Evolutionary conservation across 1,140 invertebrate species (phyloP).

Genomic region (Pachyrhynchus sulphureomaculatus): DNA sequence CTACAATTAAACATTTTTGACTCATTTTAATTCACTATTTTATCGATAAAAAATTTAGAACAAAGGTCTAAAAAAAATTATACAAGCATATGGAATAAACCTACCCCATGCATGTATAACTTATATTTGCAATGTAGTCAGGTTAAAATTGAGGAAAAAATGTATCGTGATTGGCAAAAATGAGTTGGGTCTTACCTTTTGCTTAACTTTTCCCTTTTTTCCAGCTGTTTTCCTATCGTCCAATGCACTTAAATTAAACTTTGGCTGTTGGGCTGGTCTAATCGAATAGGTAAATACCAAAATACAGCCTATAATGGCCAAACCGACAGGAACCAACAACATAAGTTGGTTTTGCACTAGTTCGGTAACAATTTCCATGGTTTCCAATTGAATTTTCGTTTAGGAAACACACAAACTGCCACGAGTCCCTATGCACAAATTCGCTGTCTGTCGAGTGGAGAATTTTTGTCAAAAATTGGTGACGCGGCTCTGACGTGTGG

Average conservation of each 20-base stretch:
- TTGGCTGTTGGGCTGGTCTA: slow-evolving; percentile 69
- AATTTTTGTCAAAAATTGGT: slow-evolving; percentile 5
- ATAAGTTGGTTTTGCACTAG: slow-evolving; percentile 56
- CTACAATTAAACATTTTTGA: too few relatives aligned
- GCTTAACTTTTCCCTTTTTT: slow-evolving; percentile 69
- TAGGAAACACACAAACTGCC: slow-evolving; percentile 16
- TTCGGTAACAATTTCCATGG: slow-evolving; percentile 59
- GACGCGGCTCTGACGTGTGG: neutral
- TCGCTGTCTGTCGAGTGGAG: neutral
- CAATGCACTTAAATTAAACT: slow-evolving; percentile 66
- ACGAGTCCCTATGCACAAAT: slow-evolving; percentile 8
- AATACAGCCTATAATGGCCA: slow-evolving; percentile 65
- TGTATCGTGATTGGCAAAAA: too few relatives aligned
- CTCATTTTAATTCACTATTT: neutral
- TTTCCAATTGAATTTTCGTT: neutral
- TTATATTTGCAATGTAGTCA: too few relatives aligned
- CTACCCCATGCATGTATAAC: too few relatives aligned
- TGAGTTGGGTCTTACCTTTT: slow-evolving; percentile 60
- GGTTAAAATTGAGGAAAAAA: too few relatives aligned
- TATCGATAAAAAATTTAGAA: neutral
- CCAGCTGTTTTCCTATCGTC: slow-evolving; percentile 64
- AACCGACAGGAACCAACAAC: slow-evolving; percentile 59
- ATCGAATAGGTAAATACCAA: slow-evolving; percentile 73
- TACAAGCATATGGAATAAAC: slow-evolving; percentile 10
- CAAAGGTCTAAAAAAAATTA: neutral